Conservation (phyloP, 2,888 invertebrate genomes). For the Itoplectis maculator region DNA sequence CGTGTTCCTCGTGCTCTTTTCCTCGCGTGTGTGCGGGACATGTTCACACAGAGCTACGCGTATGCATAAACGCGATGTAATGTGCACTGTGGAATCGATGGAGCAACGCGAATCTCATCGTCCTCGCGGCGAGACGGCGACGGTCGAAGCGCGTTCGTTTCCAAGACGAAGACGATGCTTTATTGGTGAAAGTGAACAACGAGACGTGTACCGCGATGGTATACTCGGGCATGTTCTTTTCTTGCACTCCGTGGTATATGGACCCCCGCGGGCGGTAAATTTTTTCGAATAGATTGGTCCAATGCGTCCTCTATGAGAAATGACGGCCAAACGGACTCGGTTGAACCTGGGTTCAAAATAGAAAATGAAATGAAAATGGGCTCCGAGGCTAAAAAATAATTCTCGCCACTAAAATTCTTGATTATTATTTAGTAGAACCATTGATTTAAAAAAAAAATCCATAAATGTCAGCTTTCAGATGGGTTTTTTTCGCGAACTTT, state of each 20-base stretch:
- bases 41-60: not conserved
- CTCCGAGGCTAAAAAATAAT: too few relatives aligned
- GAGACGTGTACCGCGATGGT: constrained; percentile 22
- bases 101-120: constrained; percentile 28
- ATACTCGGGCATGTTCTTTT: constrained; percentile 1
- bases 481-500: too few relatives aligned
- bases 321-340: too few relatives aligned
- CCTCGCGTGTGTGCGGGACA: not conserved
- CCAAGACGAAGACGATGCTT: constrained; percentile 45
- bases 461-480: too few relatives aligned
- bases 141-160: constrained; percentile 25
- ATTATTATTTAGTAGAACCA: too few relatives aligned
- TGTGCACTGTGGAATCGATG: constrained; percentile 31
- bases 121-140: constrained; percentile 22
- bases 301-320: not conserved
- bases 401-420: too few relatives aligned
- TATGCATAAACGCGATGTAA: too few relatives aligned
- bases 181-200: constrained; percentile 55
- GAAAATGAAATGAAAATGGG: too few relatives aligned
- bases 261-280: not conserved
- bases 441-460: too few relatives aligned
- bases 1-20: not conserved
- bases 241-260: constrained; percentile 1
- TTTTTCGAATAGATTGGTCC: not conserved
- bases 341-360: too few relatives aligned